These are phyloP conservation scores for Drosophila atripex DNA, from an alignment of 2,888 invertebrate species.

Conservation along the genomic window DNA sequence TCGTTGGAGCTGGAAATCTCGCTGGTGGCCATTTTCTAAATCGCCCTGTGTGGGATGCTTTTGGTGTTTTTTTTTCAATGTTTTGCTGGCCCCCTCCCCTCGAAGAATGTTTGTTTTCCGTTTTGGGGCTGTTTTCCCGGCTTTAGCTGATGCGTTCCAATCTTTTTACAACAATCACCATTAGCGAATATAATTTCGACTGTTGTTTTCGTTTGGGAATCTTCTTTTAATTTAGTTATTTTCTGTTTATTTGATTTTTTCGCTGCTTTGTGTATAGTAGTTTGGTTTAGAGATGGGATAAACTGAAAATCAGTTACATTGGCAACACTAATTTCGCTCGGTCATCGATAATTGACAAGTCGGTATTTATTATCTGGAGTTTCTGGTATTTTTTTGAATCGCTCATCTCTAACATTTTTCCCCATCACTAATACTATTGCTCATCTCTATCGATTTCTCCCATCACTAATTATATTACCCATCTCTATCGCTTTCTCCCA, in stretches of 20 bases:
- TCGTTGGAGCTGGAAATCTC: conserved; percentile 91
- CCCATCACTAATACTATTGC: too few species aligned
- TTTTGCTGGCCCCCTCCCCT: conserved; percentile 11
- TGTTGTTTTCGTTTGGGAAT: not conserved
- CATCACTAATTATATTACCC: too few species aligned
- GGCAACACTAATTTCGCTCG: not conserved
- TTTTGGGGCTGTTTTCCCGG: not conserved
- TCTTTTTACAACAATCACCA: not conserved
- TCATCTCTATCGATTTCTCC: too few species aligned
- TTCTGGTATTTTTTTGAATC: too few species aligned
- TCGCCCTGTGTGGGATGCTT: conserved; percentile 20
- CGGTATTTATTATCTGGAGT: not conserved
- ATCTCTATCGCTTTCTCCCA: too few species aligned
- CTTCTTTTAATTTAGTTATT: conserved; percentile 12
- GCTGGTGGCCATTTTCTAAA: conserved; percentile 82
- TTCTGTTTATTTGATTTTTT: conserved; percentile 29
- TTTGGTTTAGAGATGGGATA: conserved; percentile 1
- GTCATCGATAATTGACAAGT: not conserved
- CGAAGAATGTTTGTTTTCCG: conserved; percentile 4
- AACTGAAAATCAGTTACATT: not conserved
- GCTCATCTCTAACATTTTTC: too few species aligned
- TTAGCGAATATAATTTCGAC: too few species aligned
- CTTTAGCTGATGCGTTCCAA: not conserved
- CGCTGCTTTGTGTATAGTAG: conserved; percentile 36
- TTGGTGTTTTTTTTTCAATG: conserved; percentile 1